These are phyloP conservation scores for Lepidochitona cinerea DNA, from an alignment of 2,888 invertebrate genomes.

Conservation along the genomic window DNA sequence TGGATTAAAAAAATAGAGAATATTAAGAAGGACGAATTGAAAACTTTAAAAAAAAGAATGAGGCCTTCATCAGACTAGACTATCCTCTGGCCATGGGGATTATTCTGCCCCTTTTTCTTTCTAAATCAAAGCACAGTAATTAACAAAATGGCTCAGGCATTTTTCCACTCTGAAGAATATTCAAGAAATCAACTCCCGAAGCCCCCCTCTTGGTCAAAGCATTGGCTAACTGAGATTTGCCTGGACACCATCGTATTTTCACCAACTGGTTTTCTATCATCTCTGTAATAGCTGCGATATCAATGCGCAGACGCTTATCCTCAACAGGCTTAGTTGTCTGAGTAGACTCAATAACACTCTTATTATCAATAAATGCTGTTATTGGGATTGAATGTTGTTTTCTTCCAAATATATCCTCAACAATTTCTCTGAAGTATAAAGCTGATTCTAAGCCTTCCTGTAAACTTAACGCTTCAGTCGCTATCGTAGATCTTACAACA, in stretches of 20 bases:
- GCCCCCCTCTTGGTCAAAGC: not conserved
- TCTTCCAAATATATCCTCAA: too few relatives aligned
- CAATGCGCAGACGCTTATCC: not conserved
- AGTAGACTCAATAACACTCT: too few relatives aligned
- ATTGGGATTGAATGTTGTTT: too few relatives aligned
- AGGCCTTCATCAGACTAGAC: not conserved
- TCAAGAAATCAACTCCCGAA: not conserved
- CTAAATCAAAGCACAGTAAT: not conserved
- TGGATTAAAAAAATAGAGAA: too few relatives aligned
- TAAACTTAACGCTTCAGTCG: constrained; percentile 30
- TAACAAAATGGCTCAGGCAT: not conserved
- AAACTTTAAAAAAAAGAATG: too few relatives aligned
- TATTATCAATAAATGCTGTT: too few relatives aligned
- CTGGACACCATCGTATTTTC: too few relatives aligned
- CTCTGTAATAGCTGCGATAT: too few relatives aligned
- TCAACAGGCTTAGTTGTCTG: not conserved
- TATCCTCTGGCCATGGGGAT: not conserved
- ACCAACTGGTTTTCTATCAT: too few relatives aligned
- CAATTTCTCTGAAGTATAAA: not conserved
- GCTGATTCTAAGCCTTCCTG: constrained; percentile 15
- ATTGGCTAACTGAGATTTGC: too few relatives aligned
- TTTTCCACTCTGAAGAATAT: not conserved
- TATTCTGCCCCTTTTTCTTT: not conserved
- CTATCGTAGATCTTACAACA: constrained; percentile 32
- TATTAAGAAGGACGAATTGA: too few relatives aligned